These are phyloP conservation scores for Colletes gigas DNA, from an alignment of 1,140 invertebrate species.

Conservation along the genomic window DNA sequence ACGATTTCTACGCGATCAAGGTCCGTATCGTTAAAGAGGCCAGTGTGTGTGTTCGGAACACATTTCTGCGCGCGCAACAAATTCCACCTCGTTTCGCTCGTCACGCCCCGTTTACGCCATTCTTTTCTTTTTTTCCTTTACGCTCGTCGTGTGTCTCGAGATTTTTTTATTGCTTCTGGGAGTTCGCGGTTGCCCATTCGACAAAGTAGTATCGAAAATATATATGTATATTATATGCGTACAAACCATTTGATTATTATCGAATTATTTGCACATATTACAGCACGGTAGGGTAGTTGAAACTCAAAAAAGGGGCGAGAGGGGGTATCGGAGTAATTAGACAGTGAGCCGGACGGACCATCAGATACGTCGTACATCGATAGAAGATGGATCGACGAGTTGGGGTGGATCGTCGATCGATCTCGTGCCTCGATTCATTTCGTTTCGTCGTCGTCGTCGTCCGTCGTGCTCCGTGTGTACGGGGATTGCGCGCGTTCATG, in stretches of 20 bases:
- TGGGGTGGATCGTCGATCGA: slow-evolving; percentile 42
- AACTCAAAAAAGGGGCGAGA: slow-evolving; percentile 46
- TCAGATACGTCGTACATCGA: slow-evolving; percentile 56
- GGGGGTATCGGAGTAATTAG: slow-evolving; percentile 49
- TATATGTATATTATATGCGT: slow-evolving; percentile 66
- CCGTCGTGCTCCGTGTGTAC: slow-evolving; percentile 41
- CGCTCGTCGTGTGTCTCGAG: slow-evolving; percentile 14
- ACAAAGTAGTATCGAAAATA: slow-evolving; percentile 71
- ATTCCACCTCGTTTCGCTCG: slow-evolving; percentile 24
- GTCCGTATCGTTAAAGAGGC: slow-evolving; percentile 42
- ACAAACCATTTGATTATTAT: slow-evolving; percentile 70
- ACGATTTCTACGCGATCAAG: slow-evolving; percentile 27
- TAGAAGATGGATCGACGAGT: slow-evolving; percentile 57
- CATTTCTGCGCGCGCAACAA: slow-evolving; percentile 19
- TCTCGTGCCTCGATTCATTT: slow-evolving; percentile 41
- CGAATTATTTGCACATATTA: slow-evolving; percentile 76
- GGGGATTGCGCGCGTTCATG: background rate
- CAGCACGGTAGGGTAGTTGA: slow-evolving; percentile 56
- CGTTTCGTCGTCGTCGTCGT: slow-evolving; percentile 55
- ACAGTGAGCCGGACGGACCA: slow-evolving; percentile 64
- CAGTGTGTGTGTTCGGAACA: slow-evolving; percentile 16
- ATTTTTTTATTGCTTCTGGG: slow-evolving; percentile 39
- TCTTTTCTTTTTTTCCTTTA: background rate
- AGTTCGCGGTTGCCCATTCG: slow-evolving; percentile 49
- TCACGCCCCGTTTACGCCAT: slow-evolving; percentile 14